Base-by-base conservation (phyloP, 2,113 vertebrate species). In the Hypomesus transpacificus region DNA sequence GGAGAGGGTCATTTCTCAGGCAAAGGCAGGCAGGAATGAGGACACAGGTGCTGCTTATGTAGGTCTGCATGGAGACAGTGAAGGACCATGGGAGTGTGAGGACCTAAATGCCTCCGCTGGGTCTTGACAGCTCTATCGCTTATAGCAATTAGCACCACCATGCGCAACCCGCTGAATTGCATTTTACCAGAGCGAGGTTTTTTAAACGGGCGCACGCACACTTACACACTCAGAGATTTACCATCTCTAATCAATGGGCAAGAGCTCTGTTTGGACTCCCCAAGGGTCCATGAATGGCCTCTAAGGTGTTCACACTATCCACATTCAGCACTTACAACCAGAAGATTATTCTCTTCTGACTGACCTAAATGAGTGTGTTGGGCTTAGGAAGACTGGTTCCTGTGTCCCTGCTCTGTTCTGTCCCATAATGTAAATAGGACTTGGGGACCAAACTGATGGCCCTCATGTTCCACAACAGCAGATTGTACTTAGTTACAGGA, bases 41-140 rank as follows among this genome's bases (percentile, higher is more conserved):
- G 89, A 89, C 92, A 85, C 91, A 92, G 92, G 89, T 93, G 91
- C 84, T 87, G 79, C 77, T 68, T 87, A 90, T 90, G 87, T 91
- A 87, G 86, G 89, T 85, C 86, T 86, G 14, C 70, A 74, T 71
- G 71, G 66, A 80, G 85, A 84, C 84, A 84, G 71, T 89, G 85
- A 91, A 82, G 82, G 81, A 91, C 74, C 74, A 5, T 22, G 60
- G 76, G 72, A 74, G 80, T 78, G 57, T 54, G 54, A 78, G 75
- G 77, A 89, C 83, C 82, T 92, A 91, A 92, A 91, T 86, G 86
- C 82, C 87, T 87, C 82, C 77, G 75, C 83, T 83, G 87, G 66
- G 78, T 81, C 81, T 80, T 87, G 91, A 90, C 89, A 92, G 74
- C 78, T 77, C 86, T 86, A 91, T 91, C 87, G 87, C 87, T 92